A percentile compares a stretch with the other conserved stretches of the same genome.
These are phyloP conservation scores for Drosophila ironensis DNA, from an alignment of 1,140 invertebrate genomes.

Conservation along the genomic window DNA sequence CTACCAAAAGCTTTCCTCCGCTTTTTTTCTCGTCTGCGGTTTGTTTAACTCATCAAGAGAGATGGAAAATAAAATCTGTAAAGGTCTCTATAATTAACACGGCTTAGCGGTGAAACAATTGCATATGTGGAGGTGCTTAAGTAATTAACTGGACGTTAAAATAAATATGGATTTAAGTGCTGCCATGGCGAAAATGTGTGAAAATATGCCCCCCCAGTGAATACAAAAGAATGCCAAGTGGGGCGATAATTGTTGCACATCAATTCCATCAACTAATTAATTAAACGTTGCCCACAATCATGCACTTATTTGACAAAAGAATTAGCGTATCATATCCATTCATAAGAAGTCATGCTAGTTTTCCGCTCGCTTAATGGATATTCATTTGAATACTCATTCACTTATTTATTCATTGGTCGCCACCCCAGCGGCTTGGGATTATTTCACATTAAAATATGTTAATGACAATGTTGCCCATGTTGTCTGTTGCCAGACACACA, in stretches of 20 bases:
- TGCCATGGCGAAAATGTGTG: neutral
- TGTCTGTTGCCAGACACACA: conserved; percentile 10
- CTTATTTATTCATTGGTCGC: conserved; percentile 25
- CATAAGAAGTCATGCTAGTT: conserved; percentile 1
- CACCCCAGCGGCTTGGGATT: conserved; percentile 25
- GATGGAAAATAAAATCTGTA: conserved; percentile 10
- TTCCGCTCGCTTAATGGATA: conserved; percentile 26
- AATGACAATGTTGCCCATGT: conserved; percentile 49
- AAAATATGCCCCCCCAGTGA: neutral
- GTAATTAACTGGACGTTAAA: conserved; percentile 23
- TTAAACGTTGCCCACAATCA: too few species aligned
- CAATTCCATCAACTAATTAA: too few species aligned
- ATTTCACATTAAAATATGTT: conserved; percentile 69
- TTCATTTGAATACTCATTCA: conserved; percentile 25
- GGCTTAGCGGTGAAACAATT: conserved; percentile 48
- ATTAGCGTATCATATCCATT: conserved; percentile 17
- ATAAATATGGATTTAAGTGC: conserved; percentile 13
- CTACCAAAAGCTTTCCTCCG: conserved; percentile 6
- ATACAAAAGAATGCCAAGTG: neutral
- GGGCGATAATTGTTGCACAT: too few species aligned
- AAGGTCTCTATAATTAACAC: conserved; percentile 48
- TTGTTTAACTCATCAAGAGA: conserved; percentile 27
- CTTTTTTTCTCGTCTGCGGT: conserved; percentile 21
- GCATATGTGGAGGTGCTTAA: conserved; percentile 8
- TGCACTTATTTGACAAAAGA: too few species aligned